Evolutionary conservation across 2,888 invertebrate genomes (phyloP), one percentile per base, ranked within the genome.

Genomic region (Linnaemya vulpina): DNA sequence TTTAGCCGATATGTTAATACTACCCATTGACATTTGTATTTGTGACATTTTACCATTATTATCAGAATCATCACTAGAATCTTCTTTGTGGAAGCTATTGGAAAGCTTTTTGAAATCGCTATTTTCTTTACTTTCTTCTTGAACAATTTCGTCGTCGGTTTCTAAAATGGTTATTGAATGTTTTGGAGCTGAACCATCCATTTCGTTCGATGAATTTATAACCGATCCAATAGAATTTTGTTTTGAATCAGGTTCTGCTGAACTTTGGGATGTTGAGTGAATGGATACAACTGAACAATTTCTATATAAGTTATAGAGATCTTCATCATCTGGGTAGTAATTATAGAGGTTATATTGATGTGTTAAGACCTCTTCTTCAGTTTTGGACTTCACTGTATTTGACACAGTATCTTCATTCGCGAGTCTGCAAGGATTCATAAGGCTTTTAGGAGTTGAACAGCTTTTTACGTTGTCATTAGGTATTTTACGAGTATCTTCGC

Each of bases 1-100:
- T 86, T 90, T 92, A 0, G 92, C 92, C 0, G 92, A 91, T 53
- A 92, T 92, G 86, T 91, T 92, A 11, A 91, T 90, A 38, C 87
- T 91, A 1, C 80, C 84, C 70, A 87, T 83, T 84, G 84, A 88
- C 75, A 92, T 90, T 88, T 89, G 89, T 30, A 90, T 87, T 68
- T 89, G 77, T 0, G 88, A 70, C 10, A 85, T 58, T 79, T 84
- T 73, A 0, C 83, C 74, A 43, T 83, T 65, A 67, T 38, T 51
- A 8, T 77, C 78, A 0, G 75, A 75, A 22, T 68, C 62, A 17
- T 62, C 38, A 5, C 49, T 49, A 9, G 76, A 49, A 9, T 75
- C 75, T 13, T 71, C 75, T 15, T 53, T 46, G 10, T 71, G 78
- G 20, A 85, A 73, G 67, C 85, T 85, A 22, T 74, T 82, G 3